Base-by-base conservation (phyloP, 2,888 invertebrate genomes). In the Mimas tiliae region DNA sequence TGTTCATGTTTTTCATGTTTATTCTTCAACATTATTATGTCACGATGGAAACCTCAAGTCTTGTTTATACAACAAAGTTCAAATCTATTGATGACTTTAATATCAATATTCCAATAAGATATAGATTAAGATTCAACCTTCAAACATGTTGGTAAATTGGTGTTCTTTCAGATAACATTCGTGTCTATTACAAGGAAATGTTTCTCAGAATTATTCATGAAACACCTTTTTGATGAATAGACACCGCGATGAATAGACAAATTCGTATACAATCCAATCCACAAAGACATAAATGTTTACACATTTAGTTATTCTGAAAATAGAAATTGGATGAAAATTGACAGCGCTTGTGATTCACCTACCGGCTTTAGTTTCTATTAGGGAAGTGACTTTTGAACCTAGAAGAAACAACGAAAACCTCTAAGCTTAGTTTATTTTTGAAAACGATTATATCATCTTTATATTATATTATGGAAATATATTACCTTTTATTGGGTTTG, bases 161-260 rank as follows among this genome's bases (percentile, higher is more conserved):
- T 58, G 16, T 55, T 55, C 55, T 42, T 58, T 58, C 58, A 42
- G 27, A 34, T 53, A 7, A 53, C n/a, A 53, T 53, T 53, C 34
- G 7, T 19, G 12, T 33, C 21, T 33, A 33, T n/a, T 33, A 47
- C 65, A 48, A 33, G 38, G 6, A 45, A 34, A 47, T 12, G 34
- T 55, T 65, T 47, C 38, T 19, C 16, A 42, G 65, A 66, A 63
- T 64, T 72, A 71, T 67, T 72, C 58, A 16, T 58, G 58, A 58
- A 33, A 27, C 38, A 58, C 50, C 50, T 42, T 42, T 58, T 42
- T 58, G 58, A n/a, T n/a, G n/a, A n/a, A n/a, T n/a, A 38, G 19
- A 42, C 12, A 7, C n/a, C 38, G 19, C 6, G 16, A 42, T 58
- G 58, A 42, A 58, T 42, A 19, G 16, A 0, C 19, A 19, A 38